These are phyloP conservation scores for Anoura caudifer DNA, from an alignment of 2,113 vertebrate genomes.

Conservation along the genomic window DNA sequence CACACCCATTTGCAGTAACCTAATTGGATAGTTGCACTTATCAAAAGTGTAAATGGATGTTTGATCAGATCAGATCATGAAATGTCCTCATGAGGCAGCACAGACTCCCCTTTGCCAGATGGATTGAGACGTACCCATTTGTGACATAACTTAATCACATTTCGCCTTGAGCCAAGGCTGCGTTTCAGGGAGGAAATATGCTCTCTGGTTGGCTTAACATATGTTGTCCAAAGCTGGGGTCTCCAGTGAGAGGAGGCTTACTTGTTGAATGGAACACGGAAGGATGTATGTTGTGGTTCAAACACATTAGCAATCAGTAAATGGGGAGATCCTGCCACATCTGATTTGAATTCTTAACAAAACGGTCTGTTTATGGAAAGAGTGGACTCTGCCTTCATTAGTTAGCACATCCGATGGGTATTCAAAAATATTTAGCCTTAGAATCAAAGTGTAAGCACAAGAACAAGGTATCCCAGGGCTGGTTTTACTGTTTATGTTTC, in stretches of 20 bases:
- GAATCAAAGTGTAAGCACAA: background rate
- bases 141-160: conserved; percentile 65
- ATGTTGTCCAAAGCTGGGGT: background rate
- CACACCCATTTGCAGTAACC: conserved; percentile 7
- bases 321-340: background rate
- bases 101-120: conserved; percentile 41
- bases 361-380: conserved; percentile 19
- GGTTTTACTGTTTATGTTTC: background rate
- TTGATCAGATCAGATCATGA: conserved; percentile 44
- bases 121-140: conserved; percentile 48
- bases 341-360: conserved; percentile 30
- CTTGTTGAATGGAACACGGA: conserved; percentile 40
- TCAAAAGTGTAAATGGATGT: conserved; percentile 57
- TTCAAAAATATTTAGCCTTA: conserved; percentile 27
- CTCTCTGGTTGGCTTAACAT: conserved; percentile 52
- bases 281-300: conserved; percentile 35
- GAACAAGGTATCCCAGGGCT: background rate
- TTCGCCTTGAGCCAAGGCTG: conserved; percentile 60
- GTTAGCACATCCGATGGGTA: conserved; percentile 5
- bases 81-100: conserved; percentile 61
- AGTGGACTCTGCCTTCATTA: background rate
- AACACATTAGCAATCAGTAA: conserved; percentile 39
- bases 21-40: conserved; percentile 37
- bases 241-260: background rate
- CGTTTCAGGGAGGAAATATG: conserved; percentile 53